phyloP scores from a whole-genome alignment of 2,888 invertebrate genomes.

The Sericinus montela region DNA sequence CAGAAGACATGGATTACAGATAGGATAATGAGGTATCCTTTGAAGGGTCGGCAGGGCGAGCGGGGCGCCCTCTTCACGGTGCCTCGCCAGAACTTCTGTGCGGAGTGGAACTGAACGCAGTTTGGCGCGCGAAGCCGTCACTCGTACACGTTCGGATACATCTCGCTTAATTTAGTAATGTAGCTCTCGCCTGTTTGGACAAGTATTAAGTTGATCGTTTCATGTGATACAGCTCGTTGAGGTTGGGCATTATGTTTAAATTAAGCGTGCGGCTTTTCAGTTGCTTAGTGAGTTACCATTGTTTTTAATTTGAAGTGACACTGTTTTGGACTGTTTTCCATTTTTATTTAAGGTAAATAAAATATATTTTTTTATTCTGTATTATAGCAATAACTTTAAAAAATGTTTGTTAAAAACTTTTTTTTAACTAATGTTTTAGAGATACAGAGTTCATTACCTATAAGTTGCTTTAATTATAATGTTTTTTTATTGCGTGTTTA shows the following conservation, averaged over 20 bases:
- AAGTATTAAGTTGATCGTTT: slow-evolving; percentile 78
- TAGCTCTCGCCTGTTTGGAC: slow-evolving; percentile 64
- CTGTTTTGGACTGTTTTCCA: slow-evolving; percentile 29
- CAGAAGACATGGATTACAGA: slow-evolving; percentile 72
- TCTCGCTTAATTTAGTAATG: slow-evolving; percentile 47
- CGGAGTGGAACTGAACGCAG: slow-evolving; percentile 54
- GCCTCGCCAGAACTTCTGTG: slow-evolving; percentile 60
- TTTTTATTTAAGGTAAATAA: slow-evolving; percentile 39
- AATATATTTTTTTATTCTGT: slow-evolving; percentile 38
- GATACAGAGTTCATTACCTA: background rate
- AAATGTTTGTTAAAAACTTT: background rate
- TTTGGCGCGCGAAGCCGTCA: slow-evolving; percentile 69
- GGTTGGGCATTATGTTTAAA: slow-evolving; percentile 70
- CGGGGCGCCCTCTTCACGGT: slow-evolving; percentile 50
- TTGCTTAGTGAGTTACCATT: slow-evolving; percentile 57
- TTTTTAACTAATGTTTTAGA: background rate
- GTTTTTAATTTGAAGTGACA: slow-evolving; percentile 30
- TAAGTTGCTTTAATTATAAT: background rate
- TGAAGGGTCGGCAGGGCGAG: slow-evolving; percentile 44
- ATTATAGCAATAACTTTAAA: background rate
- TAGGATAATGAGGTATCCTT: slow-evolving; percentile 76
- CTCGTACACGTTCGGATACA: slow-evolving; percentile 37
- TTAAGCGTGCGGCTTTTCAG: slow-evolving; percentile 67
- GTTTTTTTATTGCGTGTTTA: slow-evolving; percentile 10
- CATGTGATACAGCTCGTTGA: slow-evolving; percentile 70